Evolutionary conservation across 2,797 vertebrate genomes (phyloP), one percentile per base, ranked within the genome.

Genomic region (Silurus lanzhouensis): DNA sequence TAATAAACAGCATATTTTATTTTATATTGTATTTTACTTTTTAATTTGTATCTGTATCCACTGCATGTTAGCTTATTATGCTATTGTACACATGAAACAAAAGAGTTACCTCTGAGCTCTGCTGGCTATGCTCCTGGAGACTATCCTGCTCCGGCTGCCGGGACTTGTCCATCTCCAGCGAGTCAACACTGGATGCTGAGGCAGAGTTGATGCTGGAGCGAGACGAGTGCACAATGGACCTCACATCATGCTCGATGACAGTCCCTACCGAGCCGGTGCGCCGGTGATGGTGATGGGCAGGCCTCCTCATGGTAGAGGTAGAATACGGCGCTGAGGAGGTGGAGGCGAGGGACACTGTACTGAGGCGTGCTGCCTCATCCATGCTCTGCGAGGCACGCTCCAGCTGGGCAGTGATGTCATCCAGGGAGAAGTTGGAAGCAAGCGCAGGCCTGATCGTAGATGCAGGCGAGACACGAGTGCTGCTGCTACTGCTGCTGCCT

Each of bases 371-470:
- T 14, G 97, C 97, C 86, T 99, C 97, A 60, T 99, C 98, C 97
- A 99, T 99, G 90, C 97, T 98, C 89, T 98, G 90, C 13, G 95
- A 95, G 0, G 94, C 95, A 87, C 94, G 97, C 91, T 99, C 98
- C 87, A 99, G 92, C 90, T 99, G 98, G 4, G 98, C 96, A 0
- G 98, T 98, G 95, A 99, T 99, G 90, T 99, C 98, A 64, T 99
- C 98, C 90, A 99, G 92, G 60, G 98, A 99, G 89, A 97, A 97
- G 83, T 99, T 97, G 77, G 96, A 97, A 22, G 95, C 96, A 63
- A 97, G 93, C 1, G 96, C 94, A 4, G 96, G 96, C 63, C 95
- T 93, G 87, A 95, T 94, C 14, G 95, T 96, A 15, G 97, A 96
- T 3, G 97, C 95, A 0, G 97, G 95, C 0, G 96, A 94, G 75